These are phyloP conservation scores for Ditylenchus dipsaci DNA, from an alignment of 1,140 invertebrate genomes.

Conservation along the genomic window DNA sequence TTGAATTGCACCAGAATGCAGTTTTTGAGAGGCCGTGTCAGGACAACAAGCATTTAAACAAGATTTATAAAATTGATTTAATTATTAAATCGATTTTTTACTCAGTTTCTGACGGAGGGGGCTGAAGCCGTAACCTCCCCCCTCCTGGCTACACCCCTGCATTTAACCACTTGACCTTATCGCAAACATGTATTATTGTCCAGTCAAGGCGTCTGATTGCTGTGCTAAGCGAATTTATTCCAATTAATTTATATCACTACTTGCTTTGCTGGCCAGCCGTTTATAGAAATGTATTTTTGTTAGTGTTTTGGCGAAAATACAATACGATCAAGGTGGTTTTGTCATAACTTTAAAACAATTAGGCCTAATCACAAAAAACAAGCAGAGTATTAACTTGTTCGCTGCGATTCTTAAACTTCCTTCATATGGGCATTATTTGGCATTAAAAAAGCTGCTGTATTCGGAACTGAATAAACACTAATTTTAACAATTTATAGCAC, in stretches of 20 bases:
- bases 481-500: not conserved
- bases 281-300: not conserved
- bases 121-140: too few species aligned
- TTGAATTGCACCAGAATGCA: too few species aligned
- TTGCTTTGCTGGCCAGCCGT: not conserved
- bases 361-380: too few species aligned
- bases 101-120: too few species aligned
- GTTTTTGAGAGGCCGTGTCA: too few species aligned
- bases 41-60: too few species aligned
- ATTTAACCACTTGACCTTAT: too few species aligned
- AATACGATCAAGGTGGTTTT: not conserved
- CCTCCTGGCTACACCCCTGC: too few species aligned
- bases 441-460: not conserved
- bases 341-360: too few species aligned
- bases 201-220: not conserved
- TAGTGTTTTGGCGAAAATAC: not conserved
- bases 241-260: not conserved
- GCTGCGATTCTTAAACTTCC: not conserved
- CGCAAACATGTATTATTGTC: too few species aligned
- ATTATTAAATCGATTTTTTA: too few species aligned
- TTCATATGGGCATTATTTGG: not conserved
- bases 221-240: not conserved
- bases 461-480: not conserved
- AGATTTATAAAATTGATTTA: too few species aligned
- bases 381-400: not conserved